A percentile compares a stretch with the other conserved stretches of the same genome.
These are phyloP conservation scores for Camponotus floridanus DNA, from an alignment of 1,140 invertebrate genomes.

Conservation along the genomic window DNA sequence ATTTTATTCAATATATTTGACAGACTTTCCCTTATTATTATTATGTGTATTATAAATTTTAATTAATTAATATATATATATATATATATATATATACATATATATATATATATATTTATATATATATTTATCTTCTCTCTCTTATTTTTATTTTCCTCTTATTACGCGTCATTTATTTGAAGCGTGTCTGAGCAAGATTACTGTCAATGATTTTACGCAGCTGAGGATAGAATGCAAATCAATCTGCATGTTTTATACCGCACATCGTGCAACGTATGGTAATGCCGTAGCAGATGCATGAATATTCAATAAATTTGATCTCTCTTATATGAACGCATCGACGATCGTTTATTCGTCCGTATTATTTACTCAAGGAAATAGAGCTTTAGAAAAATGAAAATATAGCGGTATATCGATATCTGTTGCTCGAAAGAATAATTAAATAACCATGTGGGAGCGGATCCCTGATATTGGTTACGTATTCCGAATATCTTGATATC, in stretches of 20 bases:
- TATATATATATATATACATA: no score
- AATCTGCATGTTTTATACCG: slow-evolving; percentile 54
- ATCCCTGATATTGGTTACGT: not conserved
- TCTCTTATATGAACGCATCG: slow-evolving; percentile 25
- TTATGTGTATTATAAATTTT: no score
- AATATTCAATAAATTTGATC: slow-evolving; percentile 63
- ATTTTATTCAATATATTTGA: not conserved
- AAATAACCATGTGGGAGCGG: not conserved
- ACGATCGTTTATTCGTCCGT: slow-evolving; percentile 41
- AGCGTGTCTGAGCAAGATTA: slow-evolving; percentile 31
- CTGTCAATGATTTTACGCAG: slow-evolving; percentile 50
- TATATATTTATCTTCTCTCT: not conserved
- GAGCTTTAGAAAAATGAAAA: slow-evolving; percentile 48
- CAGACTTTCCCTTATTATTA: not conserved
- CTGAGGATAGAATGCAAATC: slow-evolving; percentile 55
- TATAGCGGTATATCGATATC: slow-evolving; percentile 16
- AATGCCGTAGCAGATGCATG: slow-evolving; percentile 52
- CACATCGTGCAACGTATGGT: slow-evolving; percentile 33
- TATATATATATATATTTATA: no score
- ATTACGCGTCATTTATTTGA: not conserved
- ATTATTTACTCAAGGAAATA: slow-evolving; percentile 40
- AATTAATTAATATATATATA: no score
- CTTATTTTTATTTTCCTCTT: not conserved
- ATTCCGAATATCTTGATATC: not conserved
- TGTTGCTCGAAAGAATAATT: not conserved